Evolutionary conservation across 2,888 invertebrate genomes (phyloP).

Genomic region (Drosophila nigricruria): DNA sequence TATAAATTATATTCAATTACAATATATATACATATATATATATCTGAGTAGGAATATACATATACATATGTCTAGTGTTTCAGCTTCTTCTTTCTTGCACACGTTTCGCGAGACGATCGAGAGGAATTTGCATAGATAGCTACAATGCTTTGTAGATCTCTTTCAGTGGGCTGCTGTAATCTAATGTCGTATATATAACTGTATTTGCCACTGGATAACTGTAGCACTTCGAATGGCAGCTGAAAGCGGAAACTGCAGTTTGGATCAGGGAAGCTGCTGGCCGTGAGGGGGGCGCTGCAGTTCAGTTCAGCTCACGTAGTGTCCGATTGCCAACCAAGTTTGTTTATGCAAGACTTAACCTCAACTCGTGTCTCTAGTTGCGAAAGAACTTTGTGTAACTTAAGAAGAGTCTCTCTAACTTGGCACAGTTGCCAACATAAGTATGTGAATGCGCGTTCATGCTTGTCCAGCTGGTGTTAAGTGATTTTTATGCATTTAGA

Average conservation of each 20-base stretch:
- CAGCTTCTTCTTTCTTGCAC: slow-evolving; percentile 17
- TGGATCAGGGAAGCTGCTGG: not conserved
- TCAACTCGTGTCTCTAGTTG: slow-evolving; percentile 49
- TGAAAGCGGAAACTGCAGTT: slow-evolving; percentile 51
- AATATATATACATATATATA: not conserved
- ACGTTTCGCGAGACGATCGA: slow-evolving; percentile 38
- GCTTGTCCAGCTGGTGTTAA: not conserved
- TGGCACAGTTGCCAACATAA: slow-evolving; percentile 20
- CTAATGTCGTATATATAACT: slow-evolving; percentile 43
- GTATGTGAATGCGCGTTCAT: slow-evolving; percentile 14
- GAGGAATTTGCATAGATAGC: slow-evolving; percentile 24
- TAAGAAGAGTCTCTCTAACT: slow-evolving; percentile 23
- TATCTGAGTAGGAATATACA: not conserved
- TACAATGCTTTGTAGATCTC: slow-evolving; percentile 13
- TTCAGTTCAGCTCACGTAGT: slow-evolving; percentile 41
- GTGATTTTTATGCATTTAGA: not conserved
- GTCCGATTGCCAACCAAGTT: slow-evolving; percentile 47
- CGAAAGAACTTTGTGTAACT: slow-evolving; percentile 51
- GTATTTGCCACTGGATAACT: slow-evolving; percentile 45
- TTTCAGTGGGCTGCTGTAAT: slow-evolving; percentile 30
- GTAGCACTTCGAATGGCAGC: slow-evolving; percentile 36
- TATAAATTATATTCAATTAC: slow-evolving; percentile 1
- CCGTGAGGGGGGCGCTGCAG: slow-evolving; percentile 1
- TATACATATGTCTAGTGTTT: slow-evolving; percentile 1
- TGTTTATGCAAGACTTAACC: slow-evolving; percentile 57